These are phyloP conservation scores for Lanius collurio DNA, from an alignment of 2,113 vertebrate genomes.

Conservation along the genomic window DNA sequence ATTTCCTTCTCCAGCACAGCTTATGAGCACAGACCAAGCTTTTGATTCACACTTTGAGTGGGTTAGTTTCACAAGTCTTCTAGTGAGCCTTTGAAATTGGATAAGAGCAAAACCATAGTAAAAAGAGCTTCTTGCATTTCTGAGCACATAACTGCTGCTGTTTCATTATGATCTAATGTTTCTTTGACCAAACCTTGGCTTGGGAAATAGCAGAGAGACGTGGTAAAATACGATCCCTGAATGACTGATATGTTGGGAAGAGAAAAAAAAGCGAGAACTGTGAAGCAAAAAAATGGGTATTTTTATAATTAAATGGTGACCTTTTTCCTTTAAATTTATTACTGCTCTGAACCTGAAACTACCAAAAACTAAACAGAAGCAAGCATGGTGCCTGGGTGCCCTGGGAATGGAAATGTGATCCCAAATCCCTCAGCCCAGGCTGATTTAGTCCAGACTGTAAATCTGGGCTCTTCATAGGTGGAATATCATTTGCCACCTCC, in stretches of 20 bases:
- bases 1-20: not conserved
- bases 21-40: not conserved
- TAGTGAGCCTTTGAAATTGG: slow-evolving; percentile 44
- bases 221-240: not conserved
- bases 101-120: slow-evolving; percentile 54
- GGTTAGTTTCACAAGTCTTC: slow-evolving; percentile 55
- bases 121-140: slow-evolving; percentile 25
- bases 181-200: not conserved
- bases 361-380: not conserved
- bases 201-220: not conserved
- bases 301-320: not conserved
- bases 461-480: not conserved
- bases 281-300: not conserved
- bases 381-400: not conserved
- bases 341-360: not conserved
- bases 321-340: slow-evolving; percentile 10
- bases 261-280: not conserved
- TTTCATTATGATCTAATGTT: slow-evolving; percentile 56
- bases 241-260: not conserved
- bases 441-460: not conserved
- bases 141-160: not conserved
- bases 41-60: slow-evolving; percentile 48
- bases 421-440: not conserved
- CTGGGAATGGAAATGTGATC: not conserved
- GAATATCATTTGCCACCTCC: not conserved